phyloP scores from a whole-genome alignment of 2,888 invertebrate species.

The Cheilosia pagana region DNA sequence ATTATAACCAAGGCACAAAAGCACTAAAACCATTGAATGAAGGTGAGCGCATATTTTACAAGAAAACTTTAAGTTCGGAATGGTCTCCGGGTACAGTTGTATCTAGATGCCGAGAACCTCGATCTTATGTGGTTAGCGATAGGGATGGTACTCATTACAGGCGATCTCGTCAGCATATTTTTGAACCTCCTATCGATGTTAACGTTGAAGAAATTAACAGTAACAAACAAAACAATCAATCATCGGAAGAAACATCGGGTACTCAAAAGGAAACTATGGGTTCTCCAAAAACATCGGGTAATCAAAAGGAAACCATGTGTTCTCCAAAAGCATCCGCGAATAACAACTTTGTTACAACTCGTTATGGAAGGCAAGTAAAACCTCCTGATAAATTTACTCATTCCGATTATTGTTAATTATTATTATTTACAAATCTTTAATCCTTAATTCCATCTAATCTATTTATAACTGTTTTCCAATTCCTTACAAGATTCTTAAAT shows the following conservation, averaged over 20 bases:
- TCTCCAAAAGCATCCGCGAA: background rate
- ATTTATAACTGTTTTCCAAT: too few relatives aligned
- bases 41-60: constrained; percentile 7
- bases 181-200: constrained; percentile 5
- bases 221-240: constrained; percentile 17
- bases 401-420: background rate
- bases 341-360: constrained; percentile 20
- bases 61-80: constrained; percentile 19
- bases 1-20: constrained; percentile 24
- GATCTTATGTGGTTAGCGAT: constrained; percentile 5
- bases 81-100: constrained; percentile 12
- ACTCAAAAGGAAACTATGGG: too few relatives aligned
- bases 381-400: constrained; percentile 17
- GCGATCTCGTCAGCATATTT: constrained; percentile 10
- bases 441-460: too few relatives aligned
- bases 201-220: constrained; percentile 2
- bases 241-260: constrained; percentile 21
- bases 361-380: constrained; percentile 25
- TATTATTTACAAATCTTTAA: too few relatives aligned
- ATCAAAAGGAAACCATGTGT: constrained; percentile 12
- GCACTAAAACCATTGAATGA: constrained; percentile 12
- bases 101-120: background rate
- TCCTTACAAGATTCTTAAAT: too few relatives aligned
- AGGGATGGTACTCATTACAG: constrained; percentile 24
- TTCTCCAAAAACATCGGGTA: too few relatives aligned